phyloP scores from a whole-genome alignment of 2,113 vertebrate genomes.

The Entomyzon cyanotis region DNA sequence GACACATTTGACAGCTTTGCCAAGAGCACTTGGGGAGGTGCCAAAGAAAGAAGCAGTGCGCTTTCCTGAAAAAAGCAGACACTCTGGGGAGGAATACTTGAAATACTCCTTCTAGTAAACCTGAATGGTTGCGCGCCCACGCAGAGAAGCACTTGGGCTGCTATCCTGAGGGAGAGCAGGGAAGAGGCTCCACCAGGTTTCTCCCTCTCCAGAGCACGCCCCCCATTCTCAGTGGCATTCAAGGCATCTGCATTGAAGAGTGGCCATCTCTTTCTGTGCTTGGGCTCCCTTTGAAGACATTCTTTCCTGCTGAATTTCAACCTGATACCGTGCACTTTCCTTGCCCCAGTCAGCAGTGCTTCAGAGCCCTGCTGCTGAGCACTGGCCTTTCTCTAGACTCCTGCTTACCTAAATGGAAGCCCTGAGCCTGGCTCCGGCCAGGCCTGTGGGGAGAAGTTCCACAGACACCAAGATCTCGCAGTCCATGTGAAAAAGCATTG shows the following conservation, averaged over 20 bases:
- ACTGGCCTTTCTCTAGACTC: not conserved
- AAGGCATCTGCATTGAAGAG: not conserved
- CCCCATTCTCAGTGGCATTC: not conserved
- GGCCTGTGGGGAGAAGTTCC: not conserved
- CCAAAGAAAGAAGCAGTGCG: constrained; percentile 4
- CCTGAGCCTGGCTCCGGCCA: not conserved
- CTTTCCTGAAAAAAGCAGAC: constrained; percentile 43
- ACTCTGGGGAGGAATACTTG: constrained; percentile 10
- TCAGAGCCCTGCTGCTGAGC: not conserved
- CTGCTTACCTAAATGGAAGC: not conserved
- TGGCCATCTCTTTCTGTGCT: not conserved
- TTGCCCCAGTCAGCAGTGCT: not conserved
- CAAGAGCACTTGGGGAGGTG: constrained; percentile 57
- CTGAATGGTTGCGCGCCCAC: not conserved
- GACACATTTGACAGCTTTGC: constrained; percentile 61
- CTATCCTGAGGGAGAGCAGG: not conserved
- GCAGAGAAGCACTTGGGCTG: not conserved
- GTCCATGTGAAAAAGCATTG: not conserved
- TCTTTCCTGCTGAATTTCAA: not conserved
- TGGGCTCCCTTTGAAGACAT: not conserved
- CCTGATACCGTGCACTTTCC: not conserved
- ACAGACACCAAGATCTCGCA: not conserved
- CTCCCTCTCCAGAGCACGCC: not conserved
- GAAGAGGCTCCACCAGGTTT: not conserved
- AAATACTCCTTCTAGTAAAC: constrained; percentile 56